A percentile compares a stretch with the other conserved stretches of the same genome.
These are phyloP conservation scores for Hemicordylus capensis DNA, from an alignment of 2,113 vertebrate species.

Conservation along the genomic window DNA sequence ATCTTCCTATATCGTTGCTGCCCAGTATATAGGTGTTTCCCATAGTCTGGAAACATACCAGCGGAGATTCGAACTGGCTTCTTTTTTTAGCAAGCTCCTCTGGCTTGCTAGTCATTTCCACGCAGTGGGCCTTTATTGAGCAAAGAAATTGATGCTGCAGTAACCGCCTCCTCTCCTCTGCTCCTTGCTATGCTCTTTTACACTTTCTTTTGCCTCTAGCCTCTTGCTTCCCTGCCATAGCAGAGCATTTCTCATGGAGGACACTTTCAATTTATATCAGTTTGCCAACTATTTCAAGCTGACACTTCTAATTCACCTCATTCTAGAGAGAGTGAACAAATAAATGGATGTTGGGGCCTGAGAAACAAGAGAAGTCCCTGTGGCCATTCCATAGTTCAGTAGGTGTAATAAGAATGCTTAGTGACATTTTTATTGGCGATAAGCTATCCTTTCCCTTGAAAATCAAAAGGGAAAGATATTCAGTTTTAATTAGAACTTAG, in stretches of 20 bases:
- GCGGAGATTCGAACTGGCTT: no score
- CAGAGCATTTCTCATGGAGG: conserved; percentile 39
- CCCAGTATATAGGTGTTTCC: no score
- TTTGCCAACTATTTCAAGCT: conserved; percentile 55
- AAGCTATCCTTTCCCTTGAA: not conserved
- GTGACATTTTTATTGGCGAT: not conserved
- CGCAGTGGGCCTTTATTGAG: not conserved
- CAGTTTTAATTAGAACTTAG: not conserved
- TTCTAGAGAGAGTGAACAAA: conserved; percentile 26
- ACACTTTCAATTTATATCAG: conserved; percentile 58
- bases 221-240: not conserved
- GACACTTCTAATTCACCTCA: conserved; percentile 62
- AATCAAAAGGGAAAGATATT: not conserved
- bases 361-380: not conserved
- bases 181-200: not conserved
- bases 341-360: fast-evolving
- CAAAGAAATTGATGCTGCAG: not conserved
- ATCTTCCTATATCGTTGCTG: no score
- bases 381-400: not conserved
- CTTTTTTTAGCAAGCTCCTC: no score
- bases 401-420: not conserved
- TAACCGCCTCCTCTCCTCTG: not conserved
- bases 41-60: no score
- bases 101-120: no score
- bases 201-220: conserved; percentile 41